phyloP scores from a whole-genome alignment of 2,888 invertebrate species.

The Stenotaenia linearis region DNA sequence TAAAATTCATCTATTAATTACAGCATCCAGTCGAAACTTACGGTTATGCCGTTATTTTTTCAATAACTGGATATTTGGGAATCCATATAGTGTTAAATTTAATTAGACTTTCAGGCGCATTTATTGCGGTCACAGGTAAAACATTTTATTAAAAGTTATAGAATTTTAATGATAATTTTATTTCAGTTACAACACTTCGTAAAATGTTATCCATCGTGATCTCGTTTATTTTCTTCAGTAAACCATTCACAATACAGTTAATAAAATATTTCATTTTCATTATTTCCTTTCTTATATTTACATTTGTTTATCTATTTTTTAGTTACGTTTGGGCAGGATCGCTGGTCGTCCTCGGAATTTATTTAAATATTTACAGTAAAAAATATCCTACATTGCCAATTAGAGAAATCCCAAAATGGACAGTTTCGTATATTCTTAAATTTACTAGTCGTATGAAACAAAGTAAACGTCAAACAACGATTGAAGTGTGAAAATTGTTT shows the following conservation, averaged over 20 bases:
- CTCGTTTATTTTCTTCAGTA: slow-evolving; percentile 88
- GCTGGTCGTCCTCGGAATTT: slow-evolving; percentile 82
- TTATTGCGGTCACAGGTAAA: slow-evolving; percentile 74
- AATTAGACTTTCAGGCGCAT: slow-evolving; percentile 82
- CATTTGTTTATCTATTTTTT: slow-evolving; percentile 51
- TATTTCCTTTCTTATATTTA: background rate
- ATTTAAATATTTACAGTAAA: slow-evolving; percentile 88
- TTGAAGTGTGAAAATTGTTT: background rate
- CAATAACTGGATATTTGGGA: slow-evolving; percentile 84
- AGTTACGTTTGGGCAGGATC: slow-evolving; percentile 87
- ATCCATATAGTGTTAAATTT: slow-evolving; percentile 86
- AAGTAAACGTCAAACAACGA: background rate
- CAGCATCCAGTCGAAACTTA: slow-evolving; percentile 63
- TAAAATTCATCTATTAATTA: slow-evolving; percentile 37
- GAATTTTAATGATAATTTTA: background rate
- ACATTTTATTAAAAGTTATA: background rate
- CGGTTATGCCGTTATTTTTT: slow-evolving; percentile 77
- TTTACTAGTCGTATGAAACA: no score
- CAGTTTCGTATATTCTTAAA: no score
- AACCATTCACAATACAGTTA: slow-evolving; percentile 85
- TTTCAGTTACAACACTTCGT: slow-evolving; percentile 71
- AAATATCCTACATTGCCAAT: slow-evolving; percentile 38
- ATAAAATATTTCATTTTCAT: no score
- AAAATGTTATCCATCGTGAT: slow-evolving; percentile 88
- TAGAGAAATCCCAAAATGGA: no score